Base-by-base conservation (phyloP, 2,888 invertebrate species). In the Latrodectus elegans region DNA sequence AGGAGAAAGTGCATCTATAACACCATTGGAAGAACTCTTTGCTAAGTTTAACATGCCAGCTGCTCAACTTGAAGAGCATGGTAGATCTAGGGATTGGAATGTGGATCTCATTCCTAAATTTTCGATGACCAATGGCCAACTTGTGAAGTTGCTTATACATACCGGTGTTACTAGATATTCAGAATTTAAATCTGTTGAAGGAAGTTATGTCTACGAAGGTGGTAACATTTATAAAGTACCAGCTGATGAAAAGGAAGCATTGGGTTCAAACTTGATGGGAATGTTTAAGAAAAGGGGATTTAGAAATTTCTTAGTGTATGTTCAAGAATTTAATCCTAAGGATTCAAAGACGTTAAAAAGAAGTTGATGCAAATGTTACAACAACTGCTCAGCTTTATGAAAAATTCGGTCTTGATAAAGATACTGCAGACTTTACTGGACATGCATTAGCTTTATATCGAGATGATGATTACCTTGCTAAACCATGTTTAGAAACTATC, bases 21-120 rank as follows among this genome's bases (percentile, higher is more conserved):
- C 99, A 91, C 99, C 99, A 91, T 94, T 99, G 92, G 98, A 98
- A 93, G 98, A 99, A 93, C 94, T 98, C 91, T 97, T 97, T 93
- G 94, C 95, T 92, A 96, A 96, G 93, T 98, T 96, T 93, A 95
- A 95, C 90, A 94, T 95, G 90, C 96, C 97, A 11, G 96, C 96
- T 91, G 81, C 89, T 12, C 84, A 82, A 22, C 70, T 91, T 38
- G 96, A 96, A 92, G 95, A 95, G 88, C 96, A 96, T 92, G 97
- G 97, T 88, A 95, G 97, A 55, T 90, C 92, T 92, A 75, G 99
- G 90, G 99, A 99, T 93, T 99, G 99, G 99, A 99, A 99, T 94
- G 99, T 99, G 78, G 99, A 99, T 93, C 94, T 99, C 91, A 99
- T 99, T 91, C 99, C 99, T 12, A 99, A 99, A 93, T 99, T 99